These are phyloP conservation scores for Neuroscelio doddi DNA, from an alignment of 2,888 invertebrate species.

Conservation along the genomic window DNA sequence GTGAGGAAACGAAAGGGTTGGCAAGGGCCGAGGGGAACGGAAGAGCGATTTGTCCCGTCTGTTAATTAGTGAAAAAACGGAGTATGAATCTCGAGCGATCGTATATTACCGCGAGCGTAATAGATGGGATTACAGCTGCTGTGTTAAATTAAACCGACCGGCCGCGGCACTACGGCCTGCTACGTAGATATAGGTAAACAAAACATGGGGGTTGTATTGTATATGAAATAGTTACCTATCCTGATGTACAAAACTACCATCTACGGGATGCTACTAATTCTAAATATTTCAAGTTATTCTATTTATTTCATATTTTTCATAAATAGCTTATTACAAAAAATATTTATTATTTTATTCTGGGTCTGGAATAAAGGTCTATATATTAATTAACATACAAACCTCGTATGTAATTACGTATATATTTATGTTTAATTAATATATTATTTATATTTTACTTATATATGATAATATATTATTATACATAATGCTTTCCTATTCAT, in stretches of 20 bases:
- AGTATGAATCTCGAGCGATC: slow-evolving; percentile 73
- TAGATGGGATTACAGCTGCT: slow-evolving; percentile 73
- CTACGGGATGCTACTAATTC: too few relatives aligned
- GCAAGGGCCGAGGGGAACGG: slow-evolving; percentile 57
- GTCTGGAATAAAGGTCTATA: too few relatives aligned
- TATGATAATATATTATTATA: too few relatives aligned
- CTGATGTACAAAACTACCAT: slow-evolving; percentile 36
- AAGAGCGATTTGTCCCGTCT: slow-evolving; percentile 73
- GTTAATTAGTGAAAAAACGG: slow-evolving; percentile 73
- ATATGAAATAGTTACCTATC: slow-evolving; percentile 36
- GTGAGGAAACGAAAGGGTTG: slow-evolving; percentile 49
- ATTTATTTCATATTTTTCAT: too few relatives aligned
- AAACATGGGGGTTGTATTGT: slow-evolving; percentile 57
- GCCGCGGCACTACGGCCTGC: slow-evolving; percentile 65
- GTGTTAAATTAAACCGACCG: slow-evolving; percentile 72
- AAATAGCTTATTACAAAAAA: too few relatives aligned
- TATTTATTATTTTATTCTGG: too few relatives aligned
- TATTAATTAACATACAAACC: too few relatives aligned
- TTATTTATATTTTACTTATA: too few relatives aligned
- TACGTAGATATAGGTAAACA: slow-evolving; percentile 63
- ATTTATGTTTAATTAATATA: too few relatives aligned
- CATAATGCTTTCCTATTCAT: too few relatives aligned
- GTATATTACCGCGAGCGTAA: slow-evolving; percentile 72
- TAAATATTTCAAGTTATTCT: too few relatives aligned
- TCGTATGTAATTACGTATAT: too few relatives aligned